A percentile compares a stretch with the other conserved stretches of the same genome.
Conservation (phyloP, 1,140 invertebrate species). For the silkworm (Bombyx mori) region DNA sequence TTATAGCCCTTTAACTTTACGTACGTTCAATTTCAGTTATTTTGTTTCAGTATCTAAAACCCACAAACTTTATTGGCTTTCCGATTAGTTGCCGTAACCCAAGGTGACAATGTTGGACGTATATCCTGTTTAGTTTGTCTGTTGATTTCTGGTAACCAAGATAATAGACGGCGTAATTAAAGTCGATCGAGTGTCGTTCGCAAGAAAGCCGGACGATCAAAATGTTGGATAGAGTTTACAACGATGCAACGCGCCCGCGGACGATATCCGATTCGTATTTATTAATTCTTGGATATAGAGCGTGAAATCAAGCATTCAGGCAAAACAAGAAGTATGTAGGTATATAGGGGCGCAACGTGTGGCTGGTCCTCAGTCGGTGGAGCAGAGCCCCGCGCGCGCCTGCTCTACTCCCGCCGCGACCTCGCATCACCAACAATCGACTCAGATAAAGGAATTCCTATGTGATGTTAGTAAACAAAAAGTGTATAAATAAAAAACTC, state of each 20-base stretch:
- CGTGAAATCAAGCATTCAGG: constrained; percentile 59
- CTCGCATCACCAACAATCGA: constrained; percentile 22
- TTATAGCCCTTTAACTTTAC: background rate
- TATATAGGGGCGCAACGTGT: constrained; percentile 54
- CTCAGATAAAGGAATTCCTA: constrained; percentile 45
- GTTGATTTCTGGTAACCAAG: too few species aligned
- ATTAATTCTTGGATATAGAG: constrained; percentile 63
- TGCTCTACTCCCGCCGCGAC: constrained; percentile 13
- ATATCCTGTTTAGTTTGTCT: too few species aligned
- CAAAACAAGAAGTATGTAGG: constrained; percentile 50
- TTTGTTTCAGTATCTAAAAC: too few species aligned
- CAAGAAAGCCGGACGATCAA: constrained; percentile 23
- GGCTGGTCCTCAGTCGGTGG: constrained; percentile 38
- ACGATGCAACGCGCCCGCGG: constrained; percentile 6
- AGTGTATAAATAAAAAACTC: constrained; percentile 60
- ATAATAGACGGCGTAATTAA: too few species aligned
- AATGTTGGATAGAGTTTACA: constrained; percentile 12
- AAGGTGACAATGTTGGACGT: too few species aligned
- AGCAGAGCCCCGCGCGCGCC: constrained; percentile 22
- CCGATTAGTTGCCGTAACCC: too few species aligned
- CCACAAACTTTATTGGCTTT: too few species aligned
- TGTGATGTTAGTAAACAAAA: constrained; percentile 68
- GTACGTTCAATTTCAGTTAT: too few species aligned
- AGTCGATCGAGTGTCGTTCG: background rate
- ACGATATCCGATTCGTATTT: constrained; percentile 47